Evolutionary conservation across 1,140 invertebrate species (phyloP).

Genomic region (Hylaeus volcanicus): DNA sequence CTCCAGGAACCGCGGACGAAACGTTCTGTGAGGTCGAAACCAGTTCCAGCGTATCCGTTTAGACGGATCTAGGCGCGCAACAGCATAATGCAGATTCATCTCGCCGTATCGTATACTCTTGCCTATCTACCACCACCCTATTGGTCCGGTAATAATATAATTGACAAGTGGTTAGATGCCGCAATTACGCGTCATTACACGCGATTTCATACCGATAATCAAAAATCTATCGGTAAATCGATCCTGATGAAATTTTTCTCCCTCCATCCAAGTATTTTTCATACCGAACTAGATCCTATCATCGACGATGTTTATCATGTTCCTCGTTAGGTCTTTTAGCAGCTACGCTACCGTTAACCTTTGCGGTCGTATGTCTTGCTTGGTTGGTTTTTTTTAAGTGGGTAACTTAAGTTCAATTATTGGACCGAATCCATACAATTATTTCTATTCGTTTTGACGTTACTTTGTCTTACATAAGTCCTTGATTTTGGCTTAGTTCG

Average conservation of each 20-base stretch:
- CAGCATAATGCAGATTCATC: constrained; percentile 39
- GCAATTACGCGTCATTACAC: constrained; percentile 33
- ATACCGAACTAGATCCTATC: too few species aligned
- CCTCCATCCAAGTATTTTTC: too few species aligned
- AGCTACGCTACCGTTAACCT: too few species aligned
- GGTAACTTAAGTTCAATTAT: too few species aligned
- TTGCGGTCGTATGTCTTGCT: too few species aligned
- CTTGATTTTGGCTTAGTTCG: too few species aligned
- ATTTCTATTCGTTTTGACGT: too few species aligned
- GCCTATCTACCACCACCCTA: background rate
- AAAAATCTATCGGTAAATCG: background rate
- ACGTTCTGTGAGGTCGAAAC: constrained; percentile 45
- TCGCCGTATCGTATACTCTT: background rate
- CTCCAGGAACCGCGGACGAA: constrained; percentile 36
- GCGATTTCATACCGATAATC: background rate
- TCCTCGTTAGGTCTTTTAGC: too few species aligned
- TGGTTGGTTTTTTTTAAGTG: too few species aligned
- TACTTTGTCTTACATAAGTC: too few species aligned
- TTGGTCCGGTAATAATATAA: constrained; percentile 31
- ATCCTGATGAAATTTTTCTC: background rate
- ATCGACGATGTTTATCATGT: too few species aligned
- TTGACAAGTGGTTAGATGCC: constrained; percentile 31
- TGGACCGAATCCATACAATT: too few species aligned
- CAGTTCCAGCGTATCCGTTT: constrained; percentile 36
- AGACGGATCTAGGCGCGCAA: constrained; percentile 32